These are phyloP conservation scores for Calliphora vomitoria DNA, from an alignment of 2,888 invertebrate genomes.

Conservation along the genomic window DNA sequence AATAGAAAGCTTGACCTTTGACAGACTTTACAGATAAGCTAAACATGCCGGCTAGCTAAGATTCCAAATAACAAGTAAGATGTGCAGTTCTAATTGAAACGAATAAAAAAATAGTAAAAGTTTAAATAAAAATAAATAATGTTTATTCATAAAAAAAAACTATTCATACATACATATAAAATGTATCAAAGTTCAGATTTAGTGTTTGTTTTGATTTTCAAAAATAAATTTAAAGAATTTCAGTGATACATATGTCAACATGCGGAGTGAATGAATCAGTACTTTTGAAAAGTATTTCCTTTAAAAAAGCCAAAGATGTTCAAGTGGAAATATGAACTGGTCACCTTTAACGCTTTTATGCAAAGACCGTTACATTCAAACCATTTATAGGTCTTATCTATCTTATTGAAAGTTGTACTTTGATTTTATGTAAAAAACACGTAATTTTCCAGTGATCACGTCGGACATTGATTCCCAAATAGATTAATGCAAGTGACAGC, in stretches of 20 bases:
- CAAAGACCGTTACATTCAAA: constrained; percentile 46
- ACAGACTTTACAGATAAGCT: constrained; percentile 43
- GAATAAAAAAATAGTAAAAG: constrained; percentile 12
- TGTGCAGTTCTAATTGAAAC: constrained; percentile 28
- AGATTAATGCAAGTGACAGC: neutral
- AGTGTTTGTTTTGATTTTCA: neutral
- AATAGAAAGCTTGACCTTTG: constrained; percentile 51
- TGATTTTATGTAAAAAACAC: constrained; percentile 51
- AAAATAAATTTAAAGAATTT: neutral
- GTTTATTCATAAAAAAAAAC: too few species aligned
- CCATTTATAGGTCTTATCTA: constrained; percentile 43
- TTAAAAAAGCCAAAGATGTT: neutral
- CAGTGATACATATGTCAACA: neutral
- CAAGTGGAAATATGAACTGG: neutral
- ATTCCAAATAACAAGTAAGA: neutral
- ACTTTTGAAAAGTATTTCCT: too few species aligned
- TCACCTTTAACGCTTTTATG: constrained; percentile 19
- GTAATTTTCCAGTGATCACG: constrained; percentile 45
- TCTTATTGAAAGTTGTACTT: constrained; percentile 53
- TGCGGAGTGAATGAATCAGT: constrained; percentile 5
- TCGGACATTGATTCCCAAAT: constrained; percentile 9
- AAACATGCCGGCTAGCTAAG: constrained; percentile 33
- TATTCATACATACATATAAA: neutral
- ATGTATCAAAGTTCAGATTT: neutral
- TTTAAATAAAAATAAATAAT: neutral